Evolutionary conservation across 2,113 vertebrate species (phyloP).

Genomic region (Gymnarchus niloticus): DNA sequence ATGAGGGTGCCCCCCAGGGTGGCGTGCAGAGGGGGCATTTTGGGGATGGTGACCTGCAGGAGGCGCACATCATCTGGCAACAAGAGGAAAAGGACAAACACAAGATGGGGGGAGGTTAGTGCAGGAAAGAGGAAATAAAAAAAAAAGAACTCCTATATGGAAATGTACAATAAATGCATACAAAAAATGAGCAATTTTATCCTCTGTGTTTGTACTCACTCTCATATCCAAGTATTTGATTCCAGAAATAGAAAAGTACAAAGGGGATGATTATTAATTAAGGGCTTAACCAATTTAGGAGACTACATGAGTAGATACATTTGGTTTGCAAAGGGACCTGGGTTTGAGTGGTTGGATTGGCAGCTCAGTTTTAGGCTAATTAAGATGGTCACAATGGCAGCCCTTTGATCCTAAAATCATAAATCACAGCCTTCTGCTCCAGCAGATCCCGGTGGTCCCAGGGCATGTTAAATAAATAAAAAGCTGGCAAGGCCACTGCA

Average conservation of each 20-base stretch:
- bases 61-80: conserved; percentile 66
- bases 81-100: conserved; percentile 37
- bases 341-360: background rate
- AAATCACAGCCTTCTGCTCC: background rate
- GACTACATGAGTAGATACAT: background rate
- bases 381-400: background rate
- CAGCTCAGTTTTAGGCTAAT: background rate
- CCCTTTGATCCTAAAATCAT: conserved; percentile 1
- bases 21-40: conserved; percentile 44
- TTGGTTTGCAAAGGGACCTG: background rate
- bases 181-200: background rate
- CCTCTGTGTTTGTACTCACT: background rate
- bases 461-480: background rate
- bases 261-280: no score
- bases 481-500: background rate
- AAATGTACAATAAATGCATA: background rate
- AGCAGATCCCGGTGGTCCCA: background rate
- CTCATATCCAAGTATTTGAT: no score
- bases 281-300: background rate
- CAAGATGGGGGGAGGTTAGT: conserved; percentile 40
- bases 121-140: background rate
- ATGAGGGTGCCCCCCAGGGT: conserved; percentile 72
- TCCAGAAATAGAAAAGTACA: no score
- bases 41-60: conserved; percentile 70
- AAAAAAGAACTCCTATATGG: conserved; percentile 27